Evolutionary conservation across 2,888 invertebrate species (phyloP).

Genomic region (Parnassius smintheus): DNA sequence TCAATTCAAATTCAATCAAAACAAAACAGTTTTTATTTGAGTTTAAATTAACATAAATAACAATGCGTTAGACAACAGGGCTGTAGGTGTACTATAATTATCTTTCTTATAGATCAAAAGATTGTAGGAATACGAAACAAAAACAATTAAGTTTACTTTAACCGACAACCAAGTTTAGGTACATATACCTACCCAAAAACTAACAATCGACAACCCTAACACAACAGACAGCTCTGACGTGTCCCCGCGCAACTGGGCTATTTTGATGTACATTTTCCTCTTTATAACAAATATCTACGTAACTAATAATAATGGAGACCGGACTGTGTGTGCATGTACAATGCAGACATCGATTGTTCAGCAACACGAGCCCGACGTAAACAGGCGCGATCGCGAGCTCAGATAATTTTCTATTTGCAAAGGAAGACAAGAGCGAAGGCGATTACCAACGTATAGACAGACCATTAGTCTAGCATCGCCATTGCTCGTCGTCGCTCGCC

Average conservation of each 20-base stretch:
- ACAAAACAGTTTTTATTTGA: constrained; percentile 4
- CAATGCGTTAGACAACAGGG: background rate
- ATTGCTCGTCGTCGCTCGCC: no score
- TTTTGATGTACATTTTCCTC: constrained; percentile 73
- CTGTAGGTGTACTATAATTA: no score
- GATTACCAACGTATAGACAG: no score
- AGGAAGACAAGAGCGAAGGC: background rate
- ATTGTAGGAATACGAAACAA: no score
- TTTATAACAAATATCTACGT: constrained; percentile 55
- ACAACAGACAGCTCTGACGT: constrained; percentile 44
- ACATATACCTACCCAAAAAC: no score
- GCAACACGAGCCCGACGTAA: constrained; percentile 42
- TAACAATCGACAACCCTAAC: constrained; percentile 10
- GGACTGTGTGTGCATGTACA: constrained; percentile 5
- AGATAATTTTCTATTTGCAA: constrained; percentile 24
- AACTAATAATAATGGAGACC: constrained; percentile 54
- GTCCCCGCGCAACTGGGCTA: constrained; percentile 63
- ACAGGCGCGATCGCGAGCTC: constrained; percentile 14
- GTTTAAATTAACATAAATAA: constrained; percentile 52
- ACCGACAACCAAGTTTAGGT: no score
- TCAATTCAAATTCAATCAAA: no score
- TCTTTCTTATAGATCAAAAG: no score
- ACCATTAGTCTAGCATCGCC: no score
- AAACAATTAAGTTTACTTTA: no score
- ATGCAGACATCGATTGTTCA: no score